Evolutionary conservation across 2,888 invertebrate genomes (phyloP), one percentile per base, ranked within the genome.

Genomic region (Drosophila falleni): DNA sequence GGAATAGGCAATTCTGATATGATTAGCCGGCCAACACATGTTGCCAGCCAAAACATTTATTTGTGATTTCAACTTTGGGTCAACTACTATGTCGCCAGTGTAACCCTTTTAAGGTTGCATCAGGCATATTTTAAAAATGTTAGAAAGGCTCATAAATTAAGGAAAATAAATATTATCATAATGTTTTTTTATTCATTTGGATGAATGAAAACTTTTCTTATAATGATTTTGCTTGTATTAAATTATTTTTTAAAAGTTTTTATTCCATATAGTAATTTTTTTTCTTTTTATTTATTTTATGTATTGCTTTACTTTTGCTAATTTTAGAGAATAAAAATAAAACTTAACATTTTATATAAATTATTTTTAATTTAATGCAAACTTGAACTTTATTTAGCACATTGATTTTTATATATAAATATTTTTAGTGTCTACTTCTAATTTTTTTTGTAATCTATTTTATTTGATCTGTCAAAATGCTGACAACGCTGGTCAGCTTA

Each of bases 11-110:
- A 70, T 73, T 67, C 50, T 56, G 41, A 59, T 74, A 77, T 77
- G 74, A 77, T 77, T 74, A 77, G 79, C 66, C 59, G 53, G 35
- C 56, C 60, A 71, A 47, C 60, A 77, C 66, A 74, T 77, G 76
- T 70, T 65, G 54, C 42, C 50, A 55, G 55, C 41, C 51, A 15
- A 62, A 77, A 67, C 56, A 78, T 73, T 83, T 76, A 70, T 81
- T 71, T 79, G 69, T 41, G 79, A 58, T 56, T 53, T 47, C 81
- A 89, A 83, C 58, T 47, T 79, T 75, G 81, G 74, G 86, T 80
- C 86, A 80, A 75, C 54, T 51, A 11, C 13, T n/a, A 0, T 5
- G 35, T 35, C 1, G 13, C 5, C 35, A 35, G 13, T 35, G 13
- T 5, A 5, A 13, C 13, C 13, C 13, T 13, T 35, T 35, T n/a